Conservation (phyloP, 1,140 invertebrate species). For the Trissolcus basalis region DNA sequence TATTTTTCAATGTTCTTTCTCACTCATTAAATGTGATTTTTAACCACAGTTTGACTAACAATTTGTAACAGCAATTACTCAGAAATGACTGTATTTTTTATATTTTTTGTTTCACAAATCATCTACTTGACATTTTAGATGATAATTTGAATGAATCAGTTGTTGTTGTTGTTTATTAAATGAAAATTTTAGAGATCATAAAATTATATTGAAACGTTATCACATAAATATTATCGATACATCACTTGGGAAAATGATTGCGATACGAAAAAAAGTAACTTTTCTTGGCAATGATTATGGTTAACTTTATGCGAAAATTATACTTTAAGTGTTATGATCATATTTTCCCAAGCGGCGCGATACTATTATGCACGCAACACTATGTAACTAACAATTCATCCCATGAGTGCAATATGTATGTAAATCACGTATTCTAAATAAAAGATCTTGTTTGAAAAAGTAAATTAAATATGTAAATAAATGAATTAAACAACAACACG, state of each 20-base stretch:
- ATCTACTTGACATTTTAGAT: too few relatives aligned
- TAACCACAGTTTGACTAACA: too few relatives aligned
- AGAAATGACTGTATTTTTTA: too few relatives aligned
- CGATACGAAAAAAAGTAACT: conserved; percentile 1
- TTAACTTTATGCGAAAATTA: conserved; percentile 15
- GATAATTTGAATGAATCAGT: too few relatives aligned
- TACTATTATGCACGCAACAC: conserved; percentile 7
- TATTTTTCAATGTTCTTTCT: conserved; percentile 25
- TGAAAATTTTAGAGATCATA: too few relatives aligned
- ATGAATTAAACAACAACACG: too few relatives aligned
- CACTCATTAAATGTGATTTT: too few relatives aligned
- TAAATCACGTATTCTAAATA: conserved; percentile 7
- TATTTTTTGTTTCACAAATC: too few relatives aligned
- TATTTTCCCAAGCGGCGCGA: conserved; percentile 17
- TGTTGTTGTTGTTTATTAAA: too few relatives aligned
- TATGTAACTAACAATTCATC: conserved; percentile 26
- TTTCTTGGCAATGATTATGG: conserved; percentile 11
- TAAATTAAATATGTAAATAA: not conserved
- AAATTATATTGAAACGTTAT: not conserved
- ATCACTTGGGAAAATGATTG: conserved; percentile 14
- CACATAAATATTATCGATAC: not conserved
- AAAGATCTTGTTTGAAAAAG: not conserved
- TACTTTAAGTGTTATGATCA: conserved; percentile 19
- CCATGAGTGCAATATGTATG: conserved; percentile 21
- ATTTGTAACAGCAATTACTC: too few relatives aligned